These are phyloP conservation scores for Silurus glanis DNA, from an alignment of 2,113 vertebrate genomes.

Conservation along the genomic window DNA sequence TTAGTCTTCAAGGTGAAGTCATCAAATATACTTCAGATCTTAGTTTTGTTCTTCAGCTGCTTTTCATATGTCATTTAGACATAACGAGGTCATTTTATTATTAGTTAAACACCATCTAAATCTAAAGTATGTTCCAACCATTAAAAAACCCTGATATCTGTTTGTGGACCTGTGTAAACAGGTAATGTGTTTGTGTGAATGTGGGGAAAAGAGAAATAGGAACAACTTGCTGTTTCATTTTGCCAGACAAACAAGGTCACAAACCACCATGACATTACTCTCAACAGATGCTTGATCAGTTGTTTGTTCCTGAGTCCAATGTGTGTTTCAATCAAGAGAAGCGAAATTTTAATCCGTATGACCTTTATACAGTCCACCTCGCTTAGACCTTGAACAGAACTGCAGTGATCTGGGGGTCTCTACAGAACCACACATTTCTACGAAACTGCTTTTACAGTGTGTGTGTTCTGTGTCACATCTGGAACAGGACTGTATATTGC, in stretches of 20 bases:
- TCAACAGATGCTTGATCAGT: neutral
- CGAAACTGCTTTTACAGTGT: neutral
- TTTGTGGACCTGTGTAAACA: neutral
- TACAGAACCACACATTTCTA: slow-evolving; percentile 6
- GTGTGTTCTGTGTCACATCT: neutral
- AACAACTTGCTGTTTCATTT: neutral
- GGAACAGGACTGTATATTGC: neutral
- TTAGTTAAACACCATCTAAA: neutral
- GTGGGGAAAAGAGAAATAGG: neutral
- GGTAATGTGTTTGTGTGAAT: neutral
- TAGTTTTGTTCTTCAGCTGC: neutral
- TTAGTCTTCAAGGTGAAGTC: neutral
- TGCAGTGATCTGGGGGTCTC: neutral
- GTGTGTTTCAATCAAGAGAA: neutral
- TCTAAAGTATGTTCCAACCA: neutral
- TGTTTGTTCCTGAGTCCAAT: neutral
- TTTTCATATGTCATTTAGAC: neutral
- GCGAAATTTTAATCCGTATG: neutral
- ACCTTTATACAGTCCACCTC: neutral
- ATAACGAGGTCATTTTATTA: neutral
- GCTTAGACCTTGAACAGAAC: slow-evolving; percentile 4
- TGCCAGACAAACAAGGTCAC: slow-evolving; percentile 2
- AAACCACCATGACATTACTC: slow-evolving; percentile 1
- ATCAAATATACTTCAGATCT: neutral
- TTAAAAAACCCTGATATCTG: neutral